phyloP scores from a whole-genome alignment of 2,888 invertebrate genomes.

The Sycophila texana region DNA sequence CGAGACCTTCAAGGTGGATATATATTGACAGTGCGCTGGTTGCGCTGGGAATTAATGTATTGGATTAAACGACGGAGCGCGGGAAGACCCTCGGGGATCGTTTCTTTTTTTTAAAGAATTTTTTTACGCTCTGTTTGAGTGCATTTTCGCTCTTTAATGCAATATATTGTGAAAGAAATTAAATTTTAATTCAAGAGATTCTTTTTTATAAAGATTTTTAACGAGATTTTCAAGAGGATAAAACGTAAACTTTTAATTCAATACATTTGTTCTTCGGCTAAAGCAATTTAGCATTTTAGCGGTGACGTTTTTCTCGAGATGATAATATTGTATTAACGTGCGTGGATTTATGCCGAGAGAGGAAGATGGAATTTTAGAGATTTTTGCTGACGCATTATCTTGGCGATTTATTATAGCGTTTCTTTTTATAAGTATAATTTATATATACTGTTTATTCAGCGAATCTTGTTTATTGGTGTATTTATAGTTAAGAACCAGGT shows the following conservation, averaged over 20 bases:
- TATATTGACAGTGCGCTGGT: neutral
- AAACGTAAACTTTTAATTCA: neutral
- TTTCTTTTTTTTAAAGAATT: too few relatives aligned
- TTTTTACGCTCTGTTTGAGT: too few relatives aligned
- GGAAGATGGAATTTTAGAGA: conserved; percentile 35
- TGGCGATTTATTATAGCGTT: conserved; percentile 8
- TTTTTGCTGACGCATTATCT: conserved; percentile 20
- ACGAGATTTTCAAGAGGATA: neutral
- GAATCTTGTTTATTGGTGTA: too few relatives aligned
- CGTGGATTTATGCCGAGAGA: conserved; percentile 30
- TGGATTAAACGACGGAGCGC: too few relatives aligned
- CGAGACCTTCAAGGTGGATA: too few relatives aligned
- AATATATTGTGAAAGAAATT: too few relatives aligned
- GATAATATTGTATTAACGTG: conserved; percentile 1
- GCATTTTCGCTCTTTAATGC: too few relatives aligned
- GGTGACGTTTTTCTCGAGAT: conserved; percentile 22
- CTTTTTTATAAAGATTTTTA: too few relatives aligned
- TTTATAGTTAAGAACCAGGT: too few relatives aligned
- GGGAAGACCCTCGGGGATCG: too few relatives aligned
- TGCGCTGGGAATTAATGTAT: neutral
- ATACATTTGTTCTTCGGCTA: conserved; percentile 21
- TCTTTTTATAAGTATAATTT: conserved; percentile 12
- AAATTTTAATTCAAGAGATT: too few relatives aligned
- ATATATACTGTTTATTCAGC: neutral
- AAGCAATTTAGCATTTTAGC: conserved; percentile 7